Base-by-base conservation (phyloP, 2,113 vertebrate genomes). In the Tringa solitaria region DNA sequence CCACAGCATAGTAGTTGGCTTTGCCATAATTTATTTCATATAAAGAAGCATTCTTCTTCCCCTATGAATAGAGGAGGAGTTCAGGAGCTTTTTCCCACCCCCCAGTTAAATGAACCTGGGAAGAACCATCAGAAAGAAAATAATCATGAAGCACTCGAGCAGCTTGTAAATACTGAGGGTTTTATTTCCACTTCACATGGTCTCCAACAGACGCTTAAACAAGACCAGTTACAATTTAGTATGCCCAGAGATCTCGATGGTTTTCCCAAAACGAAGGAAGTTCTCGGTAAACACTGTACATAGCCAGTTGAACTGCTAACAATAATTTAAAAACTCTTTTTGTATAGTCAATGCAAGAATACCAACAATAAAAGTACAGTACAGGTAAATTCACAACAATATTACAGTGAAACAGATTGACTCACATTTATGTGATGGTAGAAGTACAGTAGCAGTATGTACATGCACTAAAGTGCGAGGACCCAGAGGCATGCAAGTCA, bases 401-500 rank as follows among this genome's bases (percentile, higher is more conserved):
- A 73, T 92, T 96, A 98, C 97, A 97, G 97, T 93, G 94, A 95
- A 97, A 97, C 97, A 79, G 95, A 74, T 89, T 56, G 95, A 98
- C 95, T 97, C 97, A 98, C 97, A 97, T 94, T 67, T 93, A 97
- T 82, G 97, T 91, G 96, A 97, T 94, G 97, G 98, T 93, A 92
- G 85, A 95, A 97, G 93, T 97, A 98, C 98, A 96, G 98, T 95
- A 98, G 98, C 98, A 95, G 79, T 98, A 98, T 99, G 97, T 98
- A 99, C 99, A 99, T 99, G 99, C 98, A 99, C 99, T 98, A 98
- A 98, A 98, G 98, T 98, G 99, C 99, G 98, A 98, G 97, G 98
- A 99, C 98, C 97, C 97, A 97, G 98, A 98, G 98, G 98, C 98
- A 99, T 99, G 99, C 99, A 98, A 97, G 97, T 97, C 92, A 92